These are phyloP conservation scores for Drosophila histrio DNA, from an alignment of 2,888 invertebrate species.

Conservation along the genomic window DNA sequence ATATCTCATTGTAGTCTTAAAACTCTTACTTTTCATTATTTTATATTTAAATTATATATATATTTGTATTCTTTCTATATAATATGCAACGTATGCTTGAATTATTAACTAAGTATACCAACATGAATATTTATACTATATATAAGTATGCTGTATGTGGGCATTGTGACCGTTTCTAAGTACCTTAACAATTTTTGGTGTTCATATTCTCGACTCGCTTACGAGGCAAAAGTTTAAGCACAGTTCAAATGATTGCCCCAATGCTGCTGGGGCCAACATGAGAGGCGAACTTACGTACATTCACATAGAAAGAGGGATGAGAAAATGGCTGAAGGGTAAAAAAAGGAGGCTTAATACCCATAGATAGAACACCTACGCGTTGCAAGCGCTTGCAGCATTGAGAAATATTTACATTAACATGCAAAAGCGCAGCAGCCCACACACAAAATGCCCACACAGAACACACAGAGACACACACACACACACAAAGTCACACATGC, in stretches of 20 bases:
- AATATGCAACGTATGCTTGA: constrained; percentile 15
- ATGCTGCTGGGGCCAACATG: constrained; percentile 33
- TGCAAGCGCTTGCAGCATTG: constrained; percentile 40
- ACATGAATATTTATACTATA: background rate
- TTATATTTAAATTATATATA: background rate
- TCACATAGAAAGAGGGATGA: background rate
- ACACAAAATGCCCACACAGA: constrained; percentile 16
- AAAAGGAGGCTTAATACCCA: constrained; percentile 7
- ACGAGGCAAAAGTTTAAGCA: constrained; percentile 52
- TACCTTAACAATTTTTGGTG: constrained; percentile 22
- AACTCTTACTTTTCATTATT: background rate
- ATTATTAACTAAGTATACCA: constrained; percentile 9
- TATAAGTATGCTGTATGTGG: constrained; percentile 8
- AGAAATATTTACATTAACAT: constrained; percentile 65
- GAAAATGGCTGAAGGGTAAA: background rate
- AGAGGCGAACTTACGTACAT: constrained; percentile 28
- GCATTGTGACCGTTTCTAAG: constrained; percentile 8
- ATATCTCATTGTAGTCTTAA: background rate
- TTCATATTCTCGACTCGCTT: constrained; percentile 37
- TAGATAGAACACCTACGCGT: constrained; percentile 56
- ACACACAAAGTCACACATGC: constrained; percentile 5
- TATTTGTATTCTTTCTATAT: background rate
- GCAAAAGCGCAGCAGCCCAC: constrained; percentile 52
- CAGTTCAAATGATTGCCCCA: constrained; percentile 62
- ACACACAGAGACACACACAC: constrained; percentile 6